Percentiles rank a stretch among this genome's conserved stretches.
Conservation (phyloP, 2,113 vertebrate species). For the Pardalotus punctatus region DNA sequence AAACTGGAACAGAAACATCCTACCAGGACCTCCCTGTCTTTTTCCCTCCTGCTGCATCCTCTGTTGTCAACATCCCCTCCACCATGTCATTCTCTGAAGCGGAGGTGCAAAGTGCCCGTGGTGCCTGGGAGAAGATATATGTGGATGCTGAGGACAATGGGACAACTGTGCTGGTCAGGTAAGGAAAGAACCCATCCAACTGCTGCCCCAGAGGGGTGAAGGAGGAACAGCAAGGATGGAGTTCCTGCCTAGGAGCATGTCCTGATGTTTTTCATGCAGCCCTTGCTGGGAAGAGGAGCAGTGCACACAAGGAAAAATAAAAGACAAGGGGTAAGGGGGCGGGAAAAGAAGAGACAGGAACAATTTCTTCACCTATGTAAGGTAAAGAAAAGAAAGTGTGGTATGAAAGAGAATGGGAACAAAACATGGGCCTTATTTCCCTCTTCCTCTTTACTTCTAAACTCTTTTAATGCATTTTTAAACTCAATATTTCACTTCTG, state of each 20-base stretch:
- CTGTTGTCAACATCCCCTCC: background rate
- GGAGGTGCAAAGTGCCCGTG: slow-evolving; percentile 43
- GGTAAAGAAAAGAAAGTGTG: background rate
- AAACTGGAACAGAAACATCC: background rate
- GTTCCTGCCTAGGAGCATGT: background rate
- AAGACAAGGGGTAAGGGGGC: background rate
- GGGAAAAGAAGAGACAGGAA: background rate
- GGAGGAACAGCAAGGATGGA: background rate
- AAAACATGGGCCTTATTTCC: background rate
- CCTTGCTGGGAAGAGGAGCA: background rate
- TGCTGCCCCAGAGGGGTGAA: background rate
- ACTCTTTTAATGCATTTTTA: background rate
- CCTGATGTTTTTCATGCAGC: background rate
- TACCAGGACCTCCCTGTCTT: background rate
- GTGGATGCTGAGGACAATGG: slow-evolving; percentile 49
- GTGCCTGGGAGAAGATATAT: slow-evolving; percentile 49
- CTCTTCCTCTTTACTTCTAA: background rate
- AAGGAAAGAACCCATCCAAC: background rate
- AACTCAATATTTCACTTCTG: background rate
- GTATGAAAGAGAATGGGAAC: background rate
- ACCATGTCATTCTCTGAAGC: slow-evolving; percentile 39
- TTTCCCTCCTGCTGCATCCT: background rate
- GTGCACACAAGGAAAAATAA: background rate
- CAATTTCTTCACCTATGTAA: background rate
- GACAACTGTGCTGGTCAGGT: slow-evolving; percentile 55